Base-by-base conservation (phyloP, 2,797 vertebrate species). In the Cirrhinus mrigala region DNA sequence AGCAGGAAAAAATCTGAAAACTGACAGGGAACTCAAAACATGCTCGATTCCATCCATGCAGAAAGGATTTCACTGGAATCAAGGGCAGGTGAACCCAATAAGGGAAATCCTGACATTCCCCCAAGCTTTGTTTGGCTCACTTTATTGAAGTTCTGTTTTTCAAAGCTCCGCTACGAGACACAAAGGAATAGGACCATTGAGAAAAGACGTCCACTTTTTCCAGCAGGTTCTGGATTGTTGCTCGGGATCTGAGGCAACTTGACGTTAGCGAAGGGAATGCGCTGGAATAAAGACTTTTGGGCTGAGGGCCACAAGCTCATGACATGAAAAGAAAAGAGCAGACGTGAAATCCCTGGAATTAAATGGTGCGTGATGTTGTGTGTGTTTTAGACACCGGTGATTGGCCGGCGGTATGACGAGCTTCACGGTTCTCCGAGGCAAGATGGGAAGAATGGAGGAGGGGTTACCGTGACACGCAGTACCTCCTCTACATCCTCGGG, bases 401-500 rank as follows among this genome's bases (percentile, higher is more conserved):
- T 99, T n/a, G 98, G 98, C 27, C 96, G 98, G 22, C 94, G 97
- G 0, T 99, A 97, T 6, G 98, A 98, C 9, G 97, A 97, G 81
- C 95, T 98, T 24, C 97, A 98, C 78, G 95, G 94, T 83, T 97
- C 97, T 29, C 94, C 96, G 0, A 97, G 95, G 2, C 92, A 96
- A 75, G 98, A 98, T 29, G 97, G 97, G 50, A 98, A 98, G 91
- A 94, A 96, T 70, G 94, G 97, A 88, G 95, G 96, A 78, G 96
- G 97, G 94, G 97, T 97, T 94, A 96, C 97, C 0, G 97, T 99
- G 81, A 98, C 98, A 24, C 94, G 97, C 74, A 99, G 98, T 80
- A 96, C 97, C 0, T 99, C 98, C 44, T 99, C 98, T 86, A 98
- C 98, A n/a, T 99, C 98, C 0, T 99, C 98, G 0, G 97, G 98